phyloP scores from a whole-genome alignment of 2,113 vertebrate genomes.

The Seriola quinqueradiata region DNA sequence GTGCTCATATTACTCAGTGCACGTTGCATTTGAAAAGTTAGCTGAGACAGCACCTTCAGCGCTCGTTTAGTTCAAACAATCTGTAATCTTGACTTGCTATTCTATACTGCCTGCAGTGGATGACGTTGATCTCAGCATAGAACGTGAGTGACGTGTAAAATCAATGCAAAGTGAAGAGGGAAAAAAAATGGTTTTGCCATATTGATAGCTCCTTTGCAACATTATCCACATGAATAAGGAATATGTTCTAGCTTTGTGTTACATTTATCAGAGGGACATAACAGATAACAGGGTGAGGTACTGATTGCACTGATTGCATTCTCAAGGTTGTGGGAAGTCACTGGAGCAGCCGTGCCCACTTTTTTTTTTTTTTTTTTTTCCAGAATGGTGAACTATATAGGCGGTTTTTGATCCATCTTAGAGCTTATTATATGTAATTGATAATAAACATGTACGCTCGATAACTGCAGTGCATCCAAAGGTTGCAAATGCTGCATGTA shows the following conservation, averaged over 20 bases:
- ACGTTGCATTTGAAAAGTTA: slow-evolving; percentile 3
- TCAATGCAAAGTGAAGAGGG: slow-evolving; percentile 58
- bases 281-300: slow-evolving; percentile 60
- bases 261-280: slow-evolving; percentile 50
- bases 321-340: slow-evolving; percentile 76
- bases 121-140: slow-evolving; percentile 40
- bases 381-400: slow-evolving; percentile 16
- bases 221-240: slow-evolving; percentile 73
- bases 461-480: slow-evolving; percentile 14
- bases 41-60: slow-evolving; percentile 17
- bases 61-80: slow-evolving; percentile 45
- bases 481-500: slow-evolving; percentile 3
- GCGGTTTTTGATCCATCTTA: slow-evolving; percentile 24
- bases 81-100: slow-evolving; percentile 47
- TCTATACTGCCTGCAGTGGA: slow-evolving; percentile 37
- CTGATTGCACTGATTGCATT: slow-evolving; percentile 71
- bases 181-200: slow-evolving; percentile 25
- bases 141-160: slow-evolving; percentile 61
- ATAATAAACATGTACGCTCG: slow-evolving; percentile 4
- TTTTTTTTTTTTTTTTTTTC: background rate
- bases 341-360: background rate
- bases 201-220: slow-evolving; percentile 30
- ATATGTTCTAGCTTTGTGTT: slow-evolving; percentile 63
- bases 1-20: slow-evolving; percentile 7
- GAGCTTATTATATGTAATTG: background rate